Evolutionary conservation across 2,113 vertebrate genomes (phyloP), one percentile per base, ranked within the genome.

Genomic region (Aptenodytes forsteri): DNA sequence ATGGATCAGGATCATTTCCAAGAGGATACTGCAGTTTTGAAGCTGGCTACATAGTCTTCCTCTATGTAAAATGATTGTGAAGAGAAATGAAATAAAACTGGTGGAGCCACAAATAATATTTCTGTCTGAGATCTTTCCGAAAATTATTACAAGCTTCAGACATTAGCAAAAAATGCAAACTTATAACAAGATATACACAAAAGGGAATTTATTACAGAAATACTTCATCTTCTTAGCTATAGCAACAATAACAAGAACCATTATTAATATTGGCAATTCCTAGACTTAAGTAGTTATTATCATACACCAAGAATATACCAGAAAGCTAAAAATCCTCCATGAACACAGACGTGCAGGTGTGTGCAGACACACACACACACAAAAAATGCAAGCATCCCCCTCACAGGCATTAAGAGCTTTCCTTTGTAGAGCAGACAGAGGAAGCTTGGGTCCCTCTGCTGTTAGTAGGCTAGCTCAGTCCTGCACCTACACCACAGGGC

Each of bases 401-500:
- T 69, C 27, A 32, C 26, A 75, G n/a, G 32, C 77, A 85, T 38
- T 49, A 89, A 67, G 40, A 49, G 52, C 15, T 69, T 56, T 80
- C 34, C 22, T 55, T n/a, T 54, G 40, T 23, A 91, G 54, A 93
- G 52, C 47, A 95, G 58, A 59, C 22, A 38, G 58, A 97, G 71
- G 95, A 89, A 96, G 91, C 87, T 27, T 97, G 95, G 94, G 89
- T 98, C 97, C 95, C 98, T 97, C 97, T 98, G 52, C 96, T 97
- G 97, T 92, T 82, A 38, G 87, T 85, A 88, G 77, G 9, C 15
- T 27, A 40, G 20, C 22, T 89, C 44, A 52, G 62, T 9, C 23
- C 49, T 4, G 4, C 17, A 34, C 23, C 13, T 18, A 13, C 36
- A 17, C 25, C 50, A 23, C 30, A 40, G 16, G 93, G 36, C 18